Percentiles rank a stretch among this genome's conserved stretches.
Conservation (phyloP, 2,888 invertebrate species). For the Thalpophila matura region DNA sequence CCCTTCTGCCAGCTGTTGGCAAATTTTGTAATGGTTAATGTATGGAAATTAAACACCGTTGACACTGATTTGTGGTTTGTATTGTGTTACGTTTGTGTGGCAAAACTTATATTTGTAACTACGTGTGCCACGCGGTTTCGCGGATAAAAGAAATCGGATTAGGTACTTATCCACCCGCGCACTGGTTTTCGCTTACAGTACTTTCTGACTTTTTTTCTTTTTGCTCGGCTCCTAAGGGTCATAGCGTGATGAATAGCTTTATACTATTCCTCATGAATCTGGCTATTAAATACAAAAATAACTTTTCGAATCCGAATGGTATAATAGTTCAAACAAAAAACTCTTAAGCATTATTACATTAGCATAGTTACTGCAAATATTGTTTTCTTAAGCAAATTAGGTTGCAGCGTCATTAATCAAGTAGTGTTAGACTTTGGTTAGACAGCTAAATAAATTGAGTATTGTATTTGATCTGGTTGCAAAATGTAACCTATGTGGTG, state of each 20-base stretch:
- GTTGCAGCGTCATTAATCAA: constrained; percentile 1
- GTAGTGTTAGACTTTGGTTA: not conserved
- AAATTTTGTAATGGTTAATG: constrained; percentile 25
- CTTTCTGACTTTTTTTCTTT: too few relatives aligned
- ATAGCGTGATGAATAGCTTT: too few relatives aligned
- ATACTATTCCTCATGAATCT: too few relatives aligned
- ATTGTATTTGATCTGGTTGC: not conserved
- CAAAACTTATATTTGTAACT: not conserved
- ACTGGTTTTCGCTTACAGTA: too few relatives aligned
- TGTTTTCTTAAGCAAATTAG: not conserved
- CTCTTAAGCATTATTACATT: too few relatives aligned
- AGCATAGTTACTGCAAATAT: not conserved
- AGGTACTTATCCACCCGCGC: too few relatives aligned
- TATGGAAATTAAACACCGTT: constrained; percentile 20
- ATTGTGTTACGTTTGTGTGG: not conserved
- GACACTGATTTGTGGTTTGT: constrained; percentile 33
- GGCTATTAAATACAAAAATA: too few relatives aligned
- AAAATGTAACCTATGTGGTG: not conserved
- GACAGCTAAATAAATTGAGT: not conserved
- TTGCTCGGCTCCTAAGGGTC: too few relatives aligned
- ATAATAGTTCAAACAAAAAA: too few relatives aligned
- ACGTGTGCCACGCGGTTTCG: too few relatives aligned
- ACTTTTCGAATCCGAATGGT: too few relatives aligned
- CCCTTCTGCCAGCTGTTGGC: constrained; percentile 20
- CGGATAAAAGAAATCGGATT: too few relatives aligned